Evolutionary conservation across 2,797 vertebrate genomes (phyloP).

Genomic region (Tinamus major): DNA sequence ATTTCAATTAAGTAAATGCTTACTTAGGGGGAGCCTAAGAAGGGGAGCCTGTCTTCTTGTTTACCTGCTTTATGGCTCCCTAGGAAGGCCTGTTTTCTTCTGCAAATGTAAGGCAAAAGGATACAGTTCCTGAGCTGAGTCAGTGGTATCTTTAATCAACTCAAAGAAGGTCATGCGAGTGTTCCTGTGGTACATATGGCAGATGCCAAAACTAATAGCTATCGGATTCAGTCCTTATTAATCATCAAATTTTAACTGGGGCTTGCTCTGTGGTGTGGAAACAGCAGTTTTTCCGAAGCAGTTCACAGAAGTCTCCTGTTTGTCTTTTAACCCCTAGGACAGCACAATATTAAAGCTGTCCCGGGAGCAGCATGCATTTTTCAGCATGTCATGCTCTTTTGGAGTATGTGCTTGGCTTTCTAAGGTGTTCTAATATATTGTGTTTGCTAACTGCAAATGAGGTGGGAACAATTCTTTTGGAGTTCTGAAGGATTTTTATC

Average conservation of each 20-base stretch:
- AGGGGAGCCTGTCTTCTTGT: not conserved
- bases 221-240: slow-evolving; percentile 41
- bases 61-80: slow-evolving; percentile 23
- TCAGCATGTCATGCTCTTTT: not conserved
- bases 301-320: not conserved
- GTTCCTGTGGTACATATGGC: not conserved
- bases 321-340: slow-evolving; percentile 19
- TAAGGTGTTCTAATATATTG: not conserved
- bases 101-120: not conserved
- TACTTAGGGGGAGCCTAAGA: too few species aligned
- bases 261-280: slow-evolving; percentile 32
- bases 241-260: slow-evolving; percentile 34
- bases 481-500: not conserved
- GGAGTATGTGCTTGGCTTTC: not conserved
- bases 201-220: slow-evolving; percentile 52
- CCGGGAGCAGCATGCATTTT: not conserved
- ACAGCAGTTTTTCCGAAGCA: slow-evolving; percentile 26
- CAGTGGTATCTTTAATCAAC: slow-evolving; percentile 49
- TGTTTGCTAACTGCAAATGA: not conserved
- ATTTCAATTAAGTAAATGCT: slow-evolving; percentile 53
- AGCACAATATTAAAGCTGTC: slow-evolving; percentile 29
- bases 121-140: slow-evolving; percentile 16
- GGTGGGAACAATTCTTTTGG: not conserved
- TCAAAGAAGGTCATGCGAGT: slow-evolving; percentile 14
- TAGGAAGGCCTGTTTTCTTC: not conserved